Conservation (phyloP, 2,888 invertebrate species). For the Ditula angustiorana region DNA sequence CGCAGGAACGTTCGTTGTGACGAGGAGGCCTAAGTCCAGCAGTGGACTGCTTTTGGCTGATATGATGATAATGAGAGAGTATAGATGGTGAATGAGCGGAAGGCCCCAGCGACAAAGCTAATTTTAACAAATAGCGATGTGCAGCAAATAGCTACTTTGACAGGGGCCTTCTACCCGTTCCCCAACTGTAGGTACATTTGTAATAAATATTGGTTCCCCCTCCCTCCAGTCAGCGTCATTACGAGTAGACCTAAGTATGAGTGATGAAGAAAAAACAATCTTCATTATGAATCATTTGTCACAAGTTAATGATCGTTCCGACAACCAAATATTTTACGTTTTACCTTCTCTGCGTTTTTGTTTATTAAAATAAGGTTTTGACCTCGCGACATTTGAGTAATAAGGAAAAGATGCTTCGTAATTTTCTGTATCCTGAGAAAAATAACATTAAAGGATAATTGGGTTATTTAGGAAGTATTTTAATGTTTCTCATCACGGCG, state of each 20-base stretch:
- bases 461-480: slow-evolving; percentile 25
- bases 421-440: slow-evolving; percentile 13
- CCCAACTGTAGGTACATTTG: too few relatives aligned
- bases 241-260: not conserved
- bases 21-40: too few relatives aligned
- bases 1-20: too few relatives aligned
- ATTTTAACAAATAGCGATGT: too few relatives aligned
- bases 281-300: slow-evolving; percentile 35
- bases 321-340: slow-evolving; percentile 28
- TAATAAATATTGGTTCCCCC: not conserved
- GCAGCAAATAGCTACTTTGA: too few relatives aligned
- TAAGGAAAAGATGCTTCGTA: slow-evolving; percentile 9
- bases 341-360: slow-evolving; percentile 19
- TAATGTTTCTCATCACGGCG: slow-evolving; percentile 12
- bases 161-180: too few relatives aligned
- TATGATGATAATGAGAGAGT: too few relatives aligned
- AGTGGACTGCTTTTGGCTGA: too few relatives aligned
- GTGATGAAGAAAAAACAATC: slow-evolving; percentile 32
- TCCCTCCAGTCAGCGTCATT: not conserved
- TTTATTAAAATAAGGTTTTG: slow-evolving; percentile 20
- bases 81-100: too few relatives aligned
- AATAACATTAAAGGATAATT: slow-evolving; percentile 19
- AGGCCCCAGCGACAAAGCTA: too few relatives aligned
- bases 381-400: slow-evolving; percentile 1
- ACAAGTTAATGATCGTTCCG: slow-evolving; percentile 19